phyloP scores from a whole-genome alignment of 1,140 invertebrate genomes.

The Leptinotarsa defecta region DNA sequence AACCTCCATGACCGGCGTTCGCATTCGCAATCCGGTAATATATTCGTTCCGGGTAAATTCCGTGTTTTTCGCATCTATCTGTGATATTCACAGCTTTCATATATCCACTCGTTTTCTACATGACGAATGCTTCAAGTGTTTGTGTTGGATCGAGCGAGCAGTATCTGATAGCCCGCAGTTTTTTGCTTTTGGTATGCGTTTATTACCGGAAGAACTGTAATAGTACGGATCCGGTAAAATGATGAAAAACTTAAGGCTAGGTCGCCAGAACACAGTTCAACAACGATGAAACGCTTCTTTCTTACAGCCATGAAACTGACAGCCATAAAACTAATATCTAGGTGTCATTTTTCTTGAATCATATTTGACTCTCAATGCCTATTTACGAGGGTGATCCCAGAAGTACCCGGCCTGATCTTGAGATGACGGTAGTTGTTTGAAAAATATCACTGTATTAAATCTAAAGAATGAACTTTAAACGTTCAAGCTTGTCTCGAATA shows the following conservation, averaged over 20 bases:
- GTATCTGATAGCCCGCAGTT: background rate
- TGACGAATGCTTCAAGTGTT: background rate
- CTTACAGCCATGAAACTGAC: background rate
- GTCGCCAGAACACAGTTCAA: background rate
- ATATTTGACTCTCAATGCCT: too few relatives aligned
- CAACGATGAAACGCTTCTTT: background rate
- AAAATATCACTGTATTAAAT: too few relatives aligned
- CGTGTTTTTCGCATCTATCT: conserved; percentile 2
- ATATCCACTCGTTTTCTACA: background rate
- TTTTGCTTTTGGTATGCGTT: background rate
- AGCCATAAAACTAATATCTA: too few relatives aligned
- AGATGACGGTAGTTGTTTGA: too few relatives aligned
- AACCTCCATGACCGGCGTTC: conserved; percentile 10
- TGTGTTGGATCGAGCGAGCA: background rate
- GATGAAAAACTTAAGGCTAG: too few relatives aligned
- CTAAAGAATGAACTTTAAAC: too few relatives aligned
- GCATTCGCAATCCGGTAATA: conserved; percentile 8
- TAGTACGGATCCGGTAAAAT: too few relatives aligned
- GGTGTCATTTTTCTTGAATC: too few relatives aligned
- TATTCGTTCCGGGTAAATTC: conserved; percentile 8
- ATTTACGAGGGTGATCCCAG: too few relatives aligned
- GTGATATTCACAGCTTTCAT: background rate
- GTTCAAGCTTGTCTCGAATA: too few relatives aligned
- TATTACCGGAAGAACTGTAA: too few relatives aligned
- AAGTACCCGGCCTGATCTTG: too few relatives aligned